phyloP scores from a whole-genome alignment of 92 coral and sea anemone genomes.

The Meandrina meandrites region DNA sequence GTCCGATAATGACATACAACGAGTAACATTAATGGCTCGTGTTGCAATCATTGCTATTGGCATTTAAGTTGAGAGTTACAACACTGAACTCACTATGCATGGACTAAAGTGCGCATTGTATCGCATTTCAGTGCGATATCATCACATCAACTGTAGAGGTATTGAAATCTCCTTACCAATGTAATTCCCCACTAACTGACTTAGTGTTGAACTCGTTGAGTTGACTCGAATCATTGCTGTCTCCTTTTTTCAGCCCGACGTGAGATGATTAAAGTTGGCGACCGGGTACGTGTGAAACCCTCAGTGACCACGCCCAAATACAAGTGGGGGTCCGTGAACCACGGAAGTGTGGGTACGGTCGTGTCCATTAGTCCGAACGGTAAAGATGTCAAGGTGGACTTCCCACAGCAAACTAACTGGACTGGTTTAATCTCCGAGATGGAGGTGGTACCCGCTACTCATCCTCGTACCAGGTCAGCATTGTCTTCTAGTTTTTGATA shows the following conservation, averaged over 20 bases:
- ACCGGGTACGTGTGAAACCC: slow-evolving; percentile 95
- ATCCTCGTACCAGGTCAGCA: slow-evolving; percentile 85
- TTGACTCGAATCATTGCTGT: neutral
- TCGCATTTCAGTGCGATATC: too few relatives aligned
- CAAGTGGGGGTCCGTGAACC: slow-evolving; percentile 99
- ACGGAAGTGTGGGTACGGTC: slow-evolving; percentile 92
- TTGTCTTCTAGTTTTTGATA: neutral
- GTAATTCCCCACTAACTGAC: too few relatives aligned
- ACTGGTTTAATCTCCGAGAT: slow-evolving; percentile 96
- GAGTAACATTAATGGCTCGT: neutral
- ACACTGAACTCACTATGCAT: too few relatives aligned
- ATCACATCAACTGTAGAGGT: too few relatives aligned
- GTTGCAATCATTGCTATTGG: neutral
- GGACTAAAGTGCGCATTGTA: too few relatives aligned
- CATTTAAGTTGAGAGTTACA: too few relatives aligned
- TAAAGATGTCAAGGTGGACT: slow-evolving; percentile 97
- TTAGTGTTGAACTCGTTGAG: too few relatives aligned
- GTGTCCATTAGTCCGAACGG: slow-evolving; percentile 97
- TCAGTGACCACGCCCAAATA: slow-evolving; percentile 96
- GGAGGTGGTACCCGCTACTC: slow-evolving; percentile 98
- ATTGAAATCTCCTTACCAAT: too few relatives aligned
- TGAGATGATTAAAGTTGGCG: slow-evolving; percentile 94
- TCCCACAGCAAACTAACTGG: slow-evolving; percentile 99
- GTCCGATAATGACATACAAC: neutral
- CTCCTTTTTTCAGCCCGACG: slow-evolving; percentile 72